Evolutionary conservation across 1,140 invertebrate genomes (phyloP).

Genomic region (Copidosoma floridanum): DNA sequence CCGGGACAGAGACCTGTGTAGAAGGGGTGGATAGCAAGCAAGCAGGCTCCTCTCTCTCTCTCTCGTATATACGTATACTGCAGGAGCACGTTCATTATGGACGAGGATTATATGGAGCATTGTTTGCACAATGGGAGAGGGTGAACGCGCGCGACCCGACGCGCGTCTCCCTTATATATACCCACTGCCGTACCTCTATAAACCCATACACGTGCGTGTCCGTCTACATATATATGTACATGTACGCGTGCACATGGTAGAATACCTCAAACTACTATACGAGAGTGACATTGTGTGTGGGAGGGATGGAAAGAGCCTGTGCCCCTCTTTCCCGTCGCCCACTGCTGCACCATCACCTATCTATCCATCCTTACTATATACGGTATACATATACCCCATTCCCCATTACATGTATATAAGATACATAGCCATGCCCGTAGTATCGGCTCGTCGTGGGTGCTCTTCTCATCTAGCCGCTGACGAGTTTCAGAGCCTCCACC

Average conservation of each 20-base stretch:
- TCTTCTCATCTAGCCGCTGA: slow-evolving; percentile 31
- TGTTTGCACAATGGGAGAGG: slow-evolving; percentile 56
- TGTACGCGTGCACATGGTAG: slow-evolving; percentile 11
- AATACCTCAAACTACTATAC: too few relatives aligned
- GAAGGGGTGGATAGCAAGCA: too few relatives aligned
- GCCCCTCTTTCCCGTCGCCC: slow-evolving; percentile 31
- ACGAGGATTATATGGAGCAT: slow-evolving; percentile 54
- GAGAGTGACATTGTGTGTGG: not conserved
- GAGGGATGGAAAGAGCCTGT: not conserved
- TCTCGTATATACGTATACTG: too few relatives aligned
- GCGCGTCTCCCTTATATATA: slow-evolving; percentile 23
- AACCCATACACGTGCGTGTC: too few relatives aligned
- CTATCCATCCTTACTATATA: too few relatives aligned
- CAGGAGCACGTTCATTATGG: slow-evolving; percentile 53
- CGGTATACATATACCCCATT: too few relatives aligned
- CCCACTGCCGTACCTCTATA: too few relatives aligned
- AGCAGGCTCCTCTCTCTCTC: too few relatives aligned
- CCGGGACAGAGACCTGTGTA: slow-evolving; percentile 47
- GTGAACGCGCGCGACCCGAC: slow-evolving; percentile 44
- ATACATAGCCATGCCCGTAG: too few relatives aligned
- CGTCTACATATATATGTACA: slow-evolving; percentile 26
- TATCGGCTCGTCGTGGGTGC: too few relatives aligned
- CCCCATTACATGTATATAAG: too few relatives aligned
- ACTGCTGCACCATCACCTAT: too few relatives aligned
- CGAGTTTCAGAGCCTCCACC: slow-evolving; percentile 39